Percentiles rank a stretch among this genome's conserved stretches.
Conservation (phyloP, 23 tunicate species). For the Ascidia mentula region DNA sequence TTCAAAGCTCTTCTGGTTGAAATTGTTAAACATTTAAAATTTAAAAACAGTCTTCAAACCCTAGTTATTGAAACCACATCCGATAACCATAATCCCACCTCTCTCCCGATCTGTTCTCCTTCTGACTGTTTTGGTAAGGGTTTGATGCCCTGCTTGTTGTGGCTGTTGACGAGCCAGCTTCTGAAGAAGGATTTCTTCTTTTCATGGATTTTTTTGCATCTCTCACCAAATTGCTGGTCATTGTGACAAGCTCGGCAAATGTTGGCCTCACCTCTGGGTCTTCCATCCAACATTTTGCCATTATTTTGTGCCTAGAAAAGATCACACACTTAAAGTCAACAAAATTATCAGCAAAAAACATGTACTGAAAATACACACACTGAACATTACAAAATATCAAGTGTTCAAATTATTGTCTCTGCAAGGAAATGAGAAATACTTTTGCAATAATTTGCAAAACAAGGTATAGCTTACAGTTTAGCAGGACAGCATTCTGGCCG, state of each 20-base stretch:
- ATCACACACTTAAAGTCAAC: not conserved
- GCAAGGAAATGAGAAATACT: not conserved
- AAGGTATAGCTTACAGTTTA: slow-evolving; percentile 57
- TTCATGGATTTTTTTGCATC: slow-evolving; percentile 58
- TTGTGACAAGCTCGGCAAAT: slow-evolving; percentile 52
- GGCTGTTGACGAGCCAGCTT: slow-evolving; percentile 26
- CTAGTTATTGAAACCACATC: not conserved
- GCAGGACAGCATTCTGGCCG: slow-evolving; percentile 85
- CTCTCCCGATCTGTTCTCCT: slow-evolving; percentile 1
- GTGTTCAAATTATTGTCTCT: not conserved
- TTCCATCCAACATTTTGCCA: slow-evolving; percentile 72
- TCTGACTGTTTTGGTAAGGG: slow-evolving; percentile 33
- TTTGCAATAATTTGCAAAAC: not conserved
- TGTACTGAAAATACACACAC: not conserved
- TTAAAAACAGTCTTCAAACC: not conserved
- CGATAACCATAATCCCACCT: not conserved
- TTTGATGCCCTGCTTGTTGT: not conserved
- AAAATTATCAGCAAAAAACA: not conserved
- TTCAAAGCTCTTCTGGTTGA: no score
- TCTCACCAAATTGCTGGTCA: slow-evolving; percentile 32
- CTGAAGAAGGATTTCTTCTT: slow-evolving; percentile 14
- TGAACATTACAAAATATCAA: not conserved
- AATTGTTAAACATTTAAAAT: not conserved
- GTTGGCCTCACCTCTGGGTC: slow-evolving; percentile 76
- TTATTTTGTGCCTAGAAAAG: slow-evolving; percentile 58